These are phyloP conservation scores for Hemithea aestivaria DNA, from an alignment of 2,888 invertebrate genomes.

Conservation along the genomic window DNA sequence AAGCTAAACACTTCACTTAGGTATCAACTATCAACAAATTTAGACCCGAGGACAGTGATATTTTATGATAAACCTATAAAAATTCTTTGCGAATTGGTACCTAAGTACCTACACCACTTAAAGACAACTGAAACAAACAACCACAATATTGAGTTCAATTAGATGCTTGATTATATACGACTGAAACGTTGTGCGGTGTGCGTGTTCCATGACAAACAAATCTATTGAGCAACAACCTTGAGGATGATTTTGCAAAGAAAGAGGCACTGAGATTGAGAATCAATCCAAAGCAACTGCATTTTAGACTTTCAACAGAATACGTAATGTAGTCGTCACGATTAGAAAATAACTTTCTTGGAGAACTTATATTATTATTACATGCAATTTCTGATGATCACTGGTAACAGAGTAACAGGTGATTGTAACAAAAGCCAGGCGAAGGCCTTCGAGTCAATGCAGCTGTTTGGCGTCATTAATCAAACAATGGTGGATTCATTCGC, in stretches of 20 bases:
- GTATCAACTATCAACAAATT: constrained; percentile 19
- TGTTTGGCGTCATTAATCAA: constrained; percentile 51
- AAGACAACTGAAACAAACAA: constrained; percentile 31
- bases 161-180: constrained; percentile 29
- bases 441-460: constrained; percentile 33
- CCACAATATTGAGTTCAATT: constrained; percentile 49
- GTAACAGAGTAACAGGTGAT: constrained; percentile 36
- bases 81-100: constrained; percentile 45
- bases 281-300: constrained; percentile 8
- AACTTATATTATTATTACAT: constrained; percentile 4
- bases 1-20: too few relatives aligned
- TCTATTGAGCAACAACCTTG: constrained; percentile 17
- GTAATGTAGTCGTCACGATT: background rate
- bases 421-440: constrained; percentile 36
- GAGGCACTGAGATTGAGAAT: constrained; percentile 3
- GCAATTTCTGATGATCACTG: constrained; percentile 12
- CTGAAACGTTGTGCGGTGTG: constrained; percentile 4
- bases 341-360: constrained; percentile 9
- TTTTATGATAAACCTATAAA: constrained; percentile 35
- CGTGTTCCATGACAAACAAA: constrained; percentile 24
- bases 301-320: constrained; percentile 16
- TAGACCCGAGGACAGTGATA: constrained; percentile 22
- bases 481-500: constrained; percentile 57
- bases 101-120: constrained; percentile 45
- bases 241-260: constrained; percentile 8